These are phyloP conservation scores for Ptychodera flava DNA, from an alignment of 35 echinoderm and acorn worm species.

Conservation along the genomic window DNA sequence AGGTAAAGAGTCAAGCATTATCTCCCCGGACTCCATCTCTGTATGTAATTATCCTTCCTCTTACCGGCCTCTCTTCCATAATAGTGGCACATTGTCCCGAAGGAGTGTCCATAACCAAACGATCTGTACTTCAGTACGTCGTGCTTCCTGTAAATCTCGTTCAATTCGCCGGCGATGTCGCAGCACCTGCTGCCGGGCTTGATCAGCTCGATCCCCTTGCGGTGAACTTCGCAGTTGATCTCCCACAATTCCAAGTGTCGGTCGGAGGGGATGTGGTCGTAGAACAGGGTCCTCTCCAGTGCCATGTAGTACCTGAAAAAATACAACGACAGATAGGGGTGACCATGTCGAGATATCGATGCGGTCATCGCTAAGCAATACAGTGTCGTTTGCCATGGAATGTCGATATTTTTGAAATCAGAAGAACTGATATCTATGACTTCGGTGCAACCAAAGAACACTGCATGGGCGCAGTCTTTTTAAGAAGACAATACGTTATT, in stretches of 20 bases:
- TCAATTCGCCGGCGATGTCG: conserved; percentile 74
- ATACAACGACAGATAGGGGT: not conserved
- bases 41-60: too few species aligned
- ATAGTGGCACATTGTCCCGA: conserved; percentile 76
- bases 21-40: not conserved
- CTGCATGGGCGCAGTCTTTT: too few species aligned
- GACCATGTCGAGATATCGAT: too few species aligned
- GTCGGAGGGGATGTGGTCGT: conserved; percentile 53
- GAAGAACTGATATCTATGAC: too few species aligned
- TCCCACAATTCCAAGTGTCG: too few species aligned
- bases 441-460: too few species aligned
- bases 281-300: conserved; percentile 53
- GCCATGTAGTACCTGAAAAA: conserved; percentile 56
- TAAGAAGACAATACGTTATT: too few species aligned
- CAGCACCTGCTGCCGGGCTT: conserved; percentile 55
- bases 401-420: too few species aligned
- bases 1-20: not conserved
- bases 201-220: conserved; percentile 58
- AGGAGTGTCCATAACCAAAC: conserved; percentile 87
- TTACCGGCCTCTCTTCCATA: conserved; percentile 90
- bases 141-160: conserved; percentile 57
- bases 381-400: too few species aligned
- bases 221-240: too few species aligned
- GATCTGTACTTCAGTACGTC: conserved; percentile 61
- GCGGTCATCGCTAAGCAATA: too few species aligned